Conservation (phyloP, 2,797 vertebrate genomes). For the Apogon talboti region DNA sequence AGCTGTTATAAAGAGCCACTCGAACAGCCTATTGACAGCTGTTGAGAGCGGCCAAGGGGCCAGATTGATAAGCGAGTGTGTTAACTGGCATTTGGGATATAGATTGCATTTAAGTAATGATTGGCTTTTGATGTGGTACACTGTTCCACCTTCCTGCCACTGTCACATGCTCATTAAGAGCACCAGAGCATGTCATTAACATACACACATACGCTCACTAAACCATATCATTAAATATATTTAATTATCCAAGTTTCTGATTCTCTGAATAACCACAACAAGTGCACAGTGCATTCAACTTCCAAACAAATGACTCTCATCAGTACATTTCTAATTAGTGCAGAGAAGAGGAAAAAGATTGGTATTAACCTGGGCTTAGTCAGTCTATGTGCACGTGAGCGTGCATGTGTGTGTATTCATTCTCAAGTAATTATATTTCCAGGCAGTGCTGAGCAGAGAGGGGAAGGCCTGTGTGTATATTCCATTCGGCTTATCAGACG, state of each 20-base stretch:
- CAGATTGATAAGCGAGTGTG: slow-evolving; percentile 58
- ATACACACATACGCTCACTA: slow-evolving; percentile 62
- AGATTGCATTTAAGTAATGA: slow-evolving; percentile 53
- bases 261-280: slow-evolving; percentile 71
- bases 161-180: slow-evolving; percentile 70
- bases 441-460: slow-evolving; percentile 64
- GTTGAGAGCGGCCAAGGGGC: slow-evolving; percentile 51
- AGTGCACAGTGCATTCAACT: slow-evolving; percentile 71
- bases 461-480: slow-evolving; percentile 70
- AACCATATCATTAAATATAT: slow-evolving; percentile 78
- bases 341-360: slow-evolving; percentile 70
- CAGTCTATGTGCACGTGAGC: slow-evolving; percentile 33
- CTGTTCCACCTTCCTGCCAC: slow-evolving; percentile 37
- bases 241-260: slow-evolving; percentile 75
- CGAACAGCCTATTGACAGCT: slow-evolving; percentile 62
- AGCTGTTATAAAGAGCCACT: slow-evolving; percentile 50
- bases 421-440: slow-evolving; percentile 82
- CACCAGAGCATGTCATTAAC: slow-evolving; percentile 74
- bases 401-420: slow-evolving; percentile 50
- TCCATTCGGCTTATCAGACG: slow-evolving; percentile 81
- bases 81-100: slow-evolving; percentile 55
- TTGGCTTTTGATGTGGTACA: slow-evolving; percentile 46
- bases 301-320: slow-evolving; percentile 77
- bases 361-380: slow-evolving; percentile 77
- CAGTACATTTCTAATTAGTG: slow-evolving; percentile 78